Percentiles rank a stretch among this genome's conserved stretches.
Conservation (phyloP, 2,113 vertebrate genomes). For the Microcebus jonahi region DNA sequence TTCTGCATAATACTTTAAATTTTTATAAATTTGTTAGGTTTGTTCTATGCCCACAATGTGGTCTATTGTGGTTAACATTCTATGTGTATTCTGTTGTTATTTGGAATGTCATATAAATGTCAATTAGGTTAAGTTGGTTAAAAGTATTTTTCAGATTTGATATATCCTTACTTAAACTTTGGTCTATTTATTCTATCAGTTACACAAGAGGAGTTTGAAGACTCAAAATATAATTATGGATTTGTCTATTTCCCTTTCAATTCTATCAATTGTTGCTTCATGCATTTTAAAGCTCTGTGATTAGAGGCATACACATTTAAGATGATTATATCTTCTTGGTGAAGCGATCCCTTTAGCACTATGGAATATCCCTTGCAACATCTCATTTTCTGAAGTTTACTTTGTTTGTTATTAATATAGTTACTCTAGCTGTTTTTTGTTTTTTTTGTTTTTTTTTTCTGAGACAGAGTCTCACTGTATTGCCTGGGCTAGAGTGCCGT, state of each 20-base stretch:
- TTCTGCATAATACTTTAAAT: not conserved
- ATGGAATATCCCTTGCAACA: not conserved
- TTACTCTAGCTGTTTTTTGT: not conserved
- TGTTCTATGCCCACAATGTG: not conserved
- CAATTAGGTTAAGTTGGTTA: not conserved
- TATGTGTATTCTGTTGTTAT: not conserved
- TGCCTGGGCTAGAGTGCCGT: no score
- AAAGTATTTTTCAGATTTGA: not conserved
- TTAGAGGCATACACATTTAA: not conserved
- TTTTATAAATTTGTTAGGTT: not conserved
- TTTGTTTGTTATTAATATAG: not conserved
- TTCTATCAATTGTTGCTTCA: not conserved
- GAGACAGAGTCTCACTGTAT: no score
- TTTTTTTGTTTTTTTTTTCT: no score
- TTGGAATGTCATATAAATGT: not conserved
- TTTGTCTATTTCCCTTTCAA: not conserved
- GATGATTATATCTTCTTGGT: not conserved
- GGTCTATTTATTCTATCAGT: not conserved
- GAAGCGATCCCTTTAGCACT: not conserved
- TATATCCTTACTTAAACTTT: not conserved
- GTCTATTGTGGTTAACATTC: not conserved
- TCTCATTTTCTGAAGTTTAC: not conserved
- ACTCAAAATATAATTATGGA: not conserved
- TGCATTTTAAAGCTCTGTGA: not conserved
- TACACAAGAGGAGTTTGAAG: not conserved